These are phyloP conservation scores for Ericerus pela DNA, from an alignment of 1,140 invertebrate genomes.

Conservation along the genomic window DNA sequence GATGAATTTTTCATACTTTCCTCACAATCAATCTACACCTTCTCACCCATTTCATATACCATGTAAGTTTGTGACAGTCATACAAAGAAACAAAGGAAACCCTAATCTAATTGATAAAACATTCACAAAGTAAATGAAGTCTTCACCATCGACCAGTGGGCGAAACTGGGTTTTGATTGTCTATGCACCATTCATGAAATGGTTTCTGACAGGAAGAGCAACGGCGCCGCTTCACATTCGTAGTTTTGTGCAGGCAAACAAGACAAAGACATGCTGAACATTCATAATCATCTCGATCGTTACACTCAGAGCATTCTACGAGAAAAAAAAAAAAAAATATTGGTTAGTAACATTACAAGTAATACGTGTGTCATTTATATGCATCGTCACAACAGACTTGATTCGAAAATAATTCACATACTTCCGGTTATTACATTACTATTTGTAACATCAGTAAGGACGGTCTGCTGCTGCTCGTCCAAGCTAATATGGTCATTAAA, in stretches of 20 bases:
- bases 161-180: background rate
- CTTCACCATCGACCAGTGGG: background rate
- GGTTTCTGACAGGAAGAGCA: background rate
- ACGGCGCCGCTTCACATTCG: background rate
- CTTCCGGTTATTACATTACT: too few relatives aligned
- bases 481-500: too few relatives aligned
- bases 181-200: slow-evolving; percentile 2
- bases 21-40: background rate
- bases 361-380: too few relatives aligned
- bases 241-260: background rate
- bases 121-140: background rate
- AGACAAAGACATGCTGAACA: background rate
- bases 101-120: background rate
- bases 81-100: background rate
- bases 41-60: background rate
- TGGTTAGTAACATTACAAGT: too few relatives aligned
- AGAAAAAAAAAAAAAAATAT: background rate
- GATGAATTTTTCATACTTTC: too few relatives aligned
- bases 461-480: too few relatives aligned
- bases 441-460: too few relatives aligned
- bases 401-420: too few relatives aligned
- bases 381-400: too few relatives aligned
- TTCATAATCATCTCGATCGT: background rate
- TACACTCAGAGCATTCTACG: background rate
- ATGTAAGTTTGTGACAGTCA: background rate